Conservation (phyloP, 2,888 invertebrate genomes). For the Coleophora deauratella region DNA sequence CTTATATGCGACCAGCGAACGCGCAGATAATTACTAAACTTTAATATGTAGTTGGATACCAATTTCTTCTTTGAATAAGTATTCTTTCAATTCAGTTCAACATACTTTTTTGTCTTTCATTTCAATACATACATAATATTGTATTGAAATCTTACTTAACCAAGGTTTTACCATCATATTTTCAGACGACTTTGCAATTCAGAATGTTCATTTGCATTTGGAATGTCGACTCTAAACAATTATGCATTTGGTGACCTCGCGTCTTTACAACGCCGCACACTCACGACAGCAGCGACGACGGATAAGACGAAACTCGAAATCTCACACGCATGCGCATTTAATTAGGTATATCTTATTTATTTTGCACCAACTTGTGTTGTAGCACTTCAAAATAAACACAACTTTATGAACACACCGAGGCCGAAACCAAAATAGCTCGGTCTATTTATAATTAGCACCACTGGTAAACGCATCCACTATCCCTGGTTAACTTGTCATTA, state of each 20-base stretch:
- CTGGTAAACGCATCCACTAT: slow-evolving; percentile 12
- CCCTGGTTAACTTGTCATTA: too few species aligned
- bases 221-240: slow-evolving; percentile 16
- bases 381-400: slow-evolving; percentile 54
- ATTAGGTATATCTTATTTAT: slow-evolving; percentile 26
- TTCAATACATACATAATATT: too few species aligned
- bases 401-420: slow-evolving; percentile 52
- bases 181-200: too few species aligned
- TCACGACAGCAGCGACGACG: slow-evolving; percentile 2
- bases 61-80: too few species aligned
- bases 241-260: slow-evolving; percentile 31
- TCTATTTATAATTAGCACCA: slow-evolving; percentile 19
- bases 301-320: too few species aligned
- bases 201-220: not conserved
- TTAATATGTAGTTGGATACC: too few species aligned
- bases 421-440: slow-evolving; percentile 38
- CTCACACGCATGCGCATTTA: not conserved
- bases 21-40: too few species aligned
- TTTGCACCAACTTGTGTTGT: slow-evolving; percentile 41
- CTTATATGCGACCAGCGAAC: slow-evolving; percentile 4
- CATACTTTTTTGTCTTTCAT: too few species aligned
- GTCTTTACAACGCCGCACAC: slow-evolving; percentile 17
- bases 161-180: too few species aligned
- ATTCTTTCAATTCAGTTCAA: too few species aligned
- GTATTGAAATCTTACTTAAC: too few species aligned